A percentile compares a stretch with the other conserved stretches of the same genome.
Evolutionary conservation across 2,113 vertebrate species (phyloP).

Genomic region (Microtus ochrogaster): DNA sequence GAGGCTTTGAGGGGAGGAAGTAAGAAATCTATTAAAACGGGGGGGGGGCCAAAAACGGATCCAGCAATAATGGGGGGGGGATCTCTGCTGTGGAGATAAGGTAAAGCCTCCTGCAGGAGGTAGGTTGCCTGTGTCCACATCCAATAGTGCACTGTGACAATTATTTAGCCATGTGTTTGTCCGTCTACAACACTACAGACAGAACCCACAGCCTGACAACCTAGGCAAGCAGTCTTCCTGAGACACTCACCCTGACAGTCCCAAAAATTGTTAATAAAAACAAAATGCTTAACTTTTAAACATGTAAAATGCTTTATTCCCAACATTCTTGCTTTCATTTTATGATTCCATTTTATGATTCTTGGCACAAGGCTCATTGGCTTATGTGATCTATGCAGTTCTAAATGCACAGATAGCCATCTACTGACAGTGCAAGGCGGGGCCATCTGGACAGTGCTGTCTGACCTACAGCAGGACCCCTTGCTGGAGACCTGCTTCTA

Average conservation of each 20-base stretch:
- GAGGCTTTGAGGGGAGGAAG: background rate
- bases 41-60: background rate
- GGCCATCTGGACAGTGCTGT: background rate
- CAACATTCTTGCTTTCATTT: constrained; percentile 60
- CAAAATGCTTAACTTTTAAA: constrained; percentile 52
- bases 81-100: background rate
- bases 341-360: constrained; percentile 55
- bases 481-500: constrained; percentile 1
- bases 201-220: background rate
- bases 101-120: background rate
- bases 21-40: background rate
- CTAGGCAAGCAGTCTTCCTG: background rate
- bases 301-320: constrained; percentile 46
- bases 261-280: constrained; percentile 8
- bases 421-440: constrained; percentile 13
- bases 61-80: background rate
- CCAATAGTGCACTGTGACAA: background rate
- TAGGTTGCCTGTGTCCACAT: constrained; percentile 20
- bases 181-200: background rate
- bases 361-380: constrained; percentile 44
- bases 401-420: constrained; percentile 38
- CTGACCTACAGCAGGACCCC: background rate
- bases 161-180: background rate
- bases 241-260: background rate
- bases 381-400: constrained; percentile 5